Percentiles rank a stretch among this genome's conserved stretches.
Evolutionary conservation across 2,113 vertebrate species (phyloP).

Genomic region (Macquaria ambigua): DNA sequence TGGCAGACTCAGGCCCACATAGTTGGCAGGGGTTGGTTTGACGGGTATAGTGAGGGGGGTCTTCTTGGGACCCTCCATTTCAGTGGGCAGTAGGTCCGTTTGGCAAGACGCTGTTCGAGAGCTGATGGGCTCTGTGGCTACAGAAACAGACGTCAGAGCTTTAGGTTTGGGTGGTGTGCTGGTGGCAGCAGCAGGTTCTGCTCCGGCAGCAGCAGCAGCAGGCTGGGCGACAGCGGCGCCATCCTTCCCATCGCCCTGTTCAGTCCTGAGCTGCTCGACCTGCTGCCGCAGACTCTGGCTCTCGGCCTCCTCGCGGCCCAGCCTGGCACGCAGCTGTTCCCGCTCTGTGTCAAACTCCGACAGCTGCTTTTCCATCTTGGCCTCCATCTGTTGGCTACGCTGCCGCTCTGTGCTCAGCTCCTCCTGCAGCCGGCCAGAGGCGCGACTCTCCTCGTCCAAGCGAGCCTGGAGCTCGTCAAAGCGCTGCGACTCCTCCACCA

Average conservation of each 20-base stretch:
- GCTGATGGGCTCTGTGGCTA: constrained; percentile 87
- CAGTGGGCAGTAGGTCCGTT: constrained; percentile 85
- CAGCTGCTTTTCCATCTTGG: constrained; percentile 96
- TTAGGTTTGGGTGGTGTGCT: constrained; percentile 81
- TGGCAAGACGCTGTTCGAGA: constrained; percentile 89
- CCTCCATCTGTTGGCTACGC: constrained; percentile 89
- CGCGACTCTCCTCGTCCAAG: constrained; percentile 91
- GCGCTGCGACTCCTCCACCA: constrained; percentile 93
- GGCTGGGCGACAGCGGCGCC: constrained; percentile 73
- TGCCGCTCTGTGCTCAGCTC: constrained; percentile 89
- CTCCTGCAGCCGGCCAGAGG: constrained; percentile 87
- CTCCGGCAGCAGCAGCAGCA: constrained; percentile 74
- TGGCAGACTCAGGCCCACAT: constrained; percentile 85
- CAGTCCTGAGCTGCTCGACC: constrained; percentile 93
- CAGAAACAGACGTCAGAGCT: constrained; percentile 84
- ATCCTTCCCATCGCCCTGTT: constrained; percentile 83
- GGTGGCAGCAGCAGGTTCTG: constrained; percentile 79
- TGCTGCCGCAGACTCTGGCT: constrained; percentile 91
- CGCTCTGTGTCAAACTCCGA: constrained; percentile 96
- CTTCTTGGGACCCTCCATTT: constrained; percentile 89
- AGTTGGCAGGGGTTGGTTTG: constrained; percentile 88
- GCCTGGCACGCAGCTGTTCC: constrained; percentile 94
- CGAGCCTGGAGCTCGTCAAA: constrained; percentile 90
- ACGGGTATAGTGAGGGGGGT: constrained; percentile 87
- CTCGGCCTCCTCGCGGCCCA: constrained; percentile 94